phyloP scores from a whole-genome alignment of 2,113 vertebrate species.

The Pluvianellus socialis region DNA sequence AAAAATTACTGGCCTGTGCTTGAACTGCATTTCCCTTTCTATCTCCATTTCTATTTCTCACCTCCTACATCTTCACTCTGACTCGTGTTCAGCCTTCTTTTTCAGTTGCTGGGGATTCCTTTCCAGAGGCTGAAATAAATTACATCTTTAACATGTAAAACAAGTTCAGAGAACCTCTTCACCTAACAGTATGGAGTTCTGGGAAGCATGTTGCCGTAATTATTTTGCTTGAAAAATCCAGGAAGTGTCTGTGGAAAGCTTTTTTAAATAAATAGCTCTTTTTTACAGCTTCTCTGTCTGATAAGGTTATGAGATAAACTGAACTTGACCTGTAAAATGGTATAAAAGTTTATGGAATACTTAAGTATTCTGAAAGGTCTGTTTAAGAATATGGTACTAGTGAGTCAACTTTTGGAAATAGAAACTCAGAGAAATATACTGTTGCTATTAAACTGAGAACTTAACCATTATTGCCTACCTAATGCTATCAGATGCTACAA shows the following conservation, averaged over 20 bases:
- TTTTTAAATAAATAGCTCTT: neutral
- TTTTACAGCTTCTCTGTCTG: neutral
- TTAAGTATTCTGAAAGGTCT: neutral
- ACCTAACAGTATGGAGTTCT: neutral
- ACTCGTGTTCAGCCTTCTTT: neutral
- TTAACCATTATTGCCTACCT: neutral
- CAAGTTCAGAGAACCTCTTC: neutral
- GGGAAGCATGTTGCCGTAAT: neutral
- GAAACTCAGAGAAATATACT: neutral
- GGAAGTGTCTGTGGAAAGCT: neutral
- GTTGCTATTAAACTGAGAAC: neutral
- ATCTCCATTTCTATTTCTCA: neutral
- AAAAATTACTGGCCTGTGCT: neutral
- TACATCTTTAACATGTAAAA: neutral
- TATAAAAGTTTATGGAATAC: neutral
- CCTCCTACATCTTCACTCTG: neutral
- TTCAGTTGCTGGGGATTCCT: slow-evolving; percentile 34
- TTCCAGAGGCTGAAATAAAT: neutral
- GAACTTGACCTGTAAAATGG: neutral
- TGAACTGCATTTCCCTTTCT: slow-evolving; percentile 18
- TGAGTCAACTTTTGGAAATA: neutral
- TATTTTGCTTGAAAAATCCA: neutral
- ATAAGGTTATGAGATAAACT: neutral
- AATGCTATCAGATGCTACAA: neutral
- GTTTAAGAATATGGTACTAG: neutral